These are phyloP conservation scores for Procambarus clarkii DNA, from an alignment of 1,140 invertebrate genomes.

Conservation along the genomic window DNA sequence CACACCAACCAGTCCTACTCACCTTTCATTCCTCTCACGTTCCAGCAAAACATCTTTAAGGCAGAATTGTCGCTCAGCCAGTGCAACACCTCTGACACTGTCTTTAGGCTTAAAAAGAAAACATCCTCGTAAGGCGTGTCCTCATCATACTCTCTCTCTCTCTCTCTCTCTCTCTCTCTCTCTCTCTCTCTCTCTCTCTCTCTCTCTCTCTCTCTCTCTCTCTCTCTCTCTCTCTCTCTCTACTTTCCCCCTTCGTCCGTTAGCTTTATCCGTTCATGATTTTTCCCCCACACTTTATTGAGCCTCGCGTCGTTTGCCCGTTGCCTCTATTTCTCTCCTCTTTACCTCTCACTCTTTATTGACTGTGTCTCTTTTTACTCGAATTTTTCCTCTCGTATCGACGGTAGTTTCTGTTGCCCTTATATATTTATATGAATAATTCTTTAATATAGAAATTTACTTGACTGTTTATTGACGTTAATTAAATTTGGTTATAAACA, in stretches of 20 bases:
- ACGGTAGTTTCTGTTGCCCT: too few species aligned
- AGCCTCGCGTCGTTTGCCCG: not conserved
- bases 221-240: not conserved
- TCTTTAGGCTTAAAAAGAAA: not conserved
- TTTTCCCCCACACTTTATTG: not conserved
- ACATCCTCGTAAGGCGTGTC: not conserved
- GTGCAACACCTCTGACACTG: not conserved
- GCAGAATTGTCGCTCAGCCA: not conserved
- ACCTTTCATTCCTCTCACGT: not conserved
- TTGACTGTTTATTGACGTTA: too few species aligned
- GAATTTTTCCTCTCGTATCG: too few species aligned
- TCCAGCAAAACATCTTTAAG: not conserved
- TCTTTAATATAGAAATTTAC: too few species aligned
- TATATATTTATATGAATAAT: too few species aligned
- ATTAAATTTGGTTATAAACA: too few species aligned
- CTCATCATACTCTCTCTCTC: not conserved
- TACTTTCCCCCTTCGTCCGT: not conserved
- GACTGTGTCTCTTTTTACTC: too few species aligned
- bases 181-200: conserved; percentile 6
- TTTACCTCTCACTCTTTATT: not conserved
- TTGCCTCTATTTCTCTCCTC: not conserved
- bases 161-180: not conserved
- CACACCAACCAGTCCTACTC: too few species aligned
- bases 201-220: not conserved
- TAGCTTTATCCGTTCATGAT: not conserved